These are phyloP conservation scores for Myiothlypis chrysogaster DNA, from an alignment of 2,797 vertebrate species.

Conservation along the genomic window DNA sequence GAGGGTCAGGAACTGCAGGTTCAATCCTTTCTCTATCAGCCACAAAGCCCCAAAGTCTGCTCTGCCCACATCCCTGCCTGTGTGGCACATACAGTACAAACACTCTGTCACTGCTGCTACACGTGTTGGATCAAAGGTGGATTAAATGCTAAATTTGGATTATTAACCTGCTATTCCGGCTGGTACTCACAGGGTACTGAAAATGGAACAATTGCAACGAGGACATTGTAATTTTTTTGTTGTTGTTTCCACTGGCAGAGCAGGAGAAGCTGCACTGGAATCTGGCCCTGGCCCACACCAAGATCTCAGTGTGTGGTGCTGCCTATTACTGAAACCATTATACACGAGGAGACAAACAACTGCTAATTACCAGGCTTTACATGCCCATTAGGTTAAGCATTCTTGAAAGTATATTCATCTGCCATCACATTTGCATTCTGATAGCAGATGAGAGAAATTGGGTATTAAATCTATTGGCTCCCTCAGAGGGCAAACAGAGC, in stretches of 20 bases:
- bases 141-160: not conserved
- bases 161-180: rapidly evolving
- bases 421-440: constrained; percentile 15
- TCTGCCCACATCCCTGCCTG: not conserved
- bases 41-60: not conserved
- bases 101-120: not conserved
- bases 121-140: rapidly evolving
- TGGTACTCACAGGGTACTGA: not conserved
- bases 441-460: not conserved
- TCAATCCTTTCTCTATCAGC: not conserved
- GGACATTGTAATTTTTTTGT: not conserved
- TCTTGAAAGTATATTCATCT: constrained; percentile 31
- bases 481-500: not conserved
- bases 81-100: rapidly evolving
- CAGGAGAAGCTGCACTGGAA: not conserved
- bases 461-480: constrained; percentile 5
- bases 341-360: not conserved
- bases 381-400: constrained; percentile 55
- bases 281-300: not conserved
- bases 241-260: not conserved
- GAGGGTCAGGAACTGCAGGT: not conserved
- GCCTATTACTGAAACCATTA: constrained; percentile 8
- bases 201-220: not conserved
- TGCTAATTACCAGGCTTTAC: constrained; percentile 35
- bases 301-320: not conserved